phyloP scores from a whole-genome alignment of 1,140 invertebrate species.

The Latrodectus geometricus region DNA sequence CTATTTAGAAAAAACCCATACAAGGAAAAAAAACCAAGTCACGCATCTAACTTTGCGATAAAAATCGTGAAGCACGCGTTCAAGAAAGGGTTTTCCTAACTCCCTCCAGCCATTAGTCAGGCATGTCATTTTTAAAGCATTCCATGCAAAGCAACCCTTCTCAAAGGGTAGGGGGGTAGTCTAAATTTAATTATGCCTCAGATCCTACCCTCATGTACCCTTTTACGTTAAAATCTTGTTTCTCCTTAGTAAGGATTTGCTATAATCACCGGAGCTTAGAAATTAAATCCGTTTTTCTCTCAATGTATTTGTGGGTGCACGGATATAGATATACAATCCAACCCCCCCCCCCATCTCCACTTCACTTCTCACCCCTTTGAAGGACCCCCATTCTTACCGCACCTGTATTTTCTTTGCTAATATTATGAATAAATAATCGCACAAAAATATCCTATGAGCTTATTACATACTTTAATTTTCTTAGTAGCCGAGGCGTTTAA shows the following conservation, averaged over 20 bases:
- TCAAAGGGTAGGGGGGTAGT: background rate
- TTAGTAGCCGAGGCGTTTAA: conserved; percentile 6
- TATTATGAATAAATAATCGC: conserved; percentile 55
- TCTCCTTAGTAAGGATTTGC: conserved; percentile 41
- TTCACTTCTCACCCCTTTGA: background rate
- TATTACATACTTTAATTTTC: conserved; percentile 30
- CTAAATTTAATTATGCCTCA: conserved; percentile 51
- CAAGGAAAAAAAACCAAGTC: background rate
- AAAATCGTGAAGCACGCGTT: conserved; percentile 49
- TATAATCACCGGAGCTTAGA: conserved; percentile 36
- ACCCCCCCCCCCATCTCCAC: background rate
- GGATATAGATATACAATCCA: no score
- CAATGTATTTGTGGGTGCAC: conserved; percentile 1
- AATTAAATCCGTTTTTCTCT: conserved; percentile 54
- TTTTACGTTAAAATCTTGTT: conserved; percentile 28
- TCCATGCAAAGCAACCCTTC: background rate
- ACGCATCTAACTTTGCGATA: conserved; percentile 47
- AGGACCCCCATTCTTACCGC: background rate
- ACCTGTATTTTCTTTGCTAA: conserved; percentile 54
- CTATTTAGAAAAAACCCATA: no score
- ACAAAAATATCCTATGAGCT: conserved; percentile 21
- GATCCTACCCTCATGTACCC: conserved; percentile 24
- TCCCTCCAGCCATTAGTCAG: conserved; percentile 52
- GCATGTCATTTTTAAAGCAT: conserved; percentile 54
- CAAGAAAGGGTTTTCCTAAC: conserved; percentile 37